Base-by-base conservation (phyloP, 2,113 vertebrate genomes). In the Mobula birostris region DNA sequence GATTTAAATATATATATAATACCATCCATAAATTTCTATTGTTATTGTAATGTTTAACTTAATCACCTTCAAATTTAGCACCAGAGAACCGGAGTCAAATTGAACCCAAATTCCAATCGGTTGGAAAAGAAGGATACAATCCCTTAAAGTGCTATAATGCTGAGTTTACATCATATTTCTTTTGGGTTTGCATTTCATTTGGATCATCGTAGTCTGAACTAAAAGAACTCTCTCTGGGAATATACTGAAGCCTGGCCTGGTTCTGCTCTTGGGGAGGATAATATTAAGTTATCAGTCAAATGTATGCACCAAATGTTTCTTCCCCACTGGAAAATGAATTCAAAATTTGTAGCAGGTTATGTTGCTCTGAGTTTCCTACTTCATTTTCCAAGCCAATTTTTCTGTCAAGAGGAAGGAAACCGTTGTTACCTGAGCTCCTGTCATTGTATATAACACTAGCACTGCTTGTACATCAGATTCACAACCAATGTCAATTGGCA, bases 151-250 rank as follows among this genome's bases (percentile, higher is more conserved):
- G 40, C 36, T 76, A 93, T 76, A 74, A 48, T 74, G 68, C 68
- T 93, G 63, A n/a, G 14, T 66, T 68, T 90, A 68, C 27, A 90
- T 15, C 36, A 27, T 29, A 76, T 93, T 27, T 40, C 36, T 93
- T 70, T 93, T 27, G 21, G 27, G 40, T 48, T 76, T 61, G 17
- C 48, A 61, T 87, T 87, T 56, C 56, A 27, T 58, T 58, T 74
- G 91, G 36, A 56, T 93, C 40, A 93, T 93, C 68, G 24, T 92
- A 19, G 19, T 48, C 70, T 93, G 91, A 93, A 93, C 68, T 76
- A 27, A 93, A 93, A 29, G 40, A 72, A 93, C 36, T 93, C 91
- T 56, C 70, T 27, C 19, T 93, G 91, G 91, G 91, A 74, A 93
- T 93, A 74, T 76, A 76, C 6, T 56, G 36, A 74, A 74, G 19